Evolutionary conservation across 2,888 invertebrate genomes (phyloP).

Genomic region (Autographa pulchrina): DNA sequence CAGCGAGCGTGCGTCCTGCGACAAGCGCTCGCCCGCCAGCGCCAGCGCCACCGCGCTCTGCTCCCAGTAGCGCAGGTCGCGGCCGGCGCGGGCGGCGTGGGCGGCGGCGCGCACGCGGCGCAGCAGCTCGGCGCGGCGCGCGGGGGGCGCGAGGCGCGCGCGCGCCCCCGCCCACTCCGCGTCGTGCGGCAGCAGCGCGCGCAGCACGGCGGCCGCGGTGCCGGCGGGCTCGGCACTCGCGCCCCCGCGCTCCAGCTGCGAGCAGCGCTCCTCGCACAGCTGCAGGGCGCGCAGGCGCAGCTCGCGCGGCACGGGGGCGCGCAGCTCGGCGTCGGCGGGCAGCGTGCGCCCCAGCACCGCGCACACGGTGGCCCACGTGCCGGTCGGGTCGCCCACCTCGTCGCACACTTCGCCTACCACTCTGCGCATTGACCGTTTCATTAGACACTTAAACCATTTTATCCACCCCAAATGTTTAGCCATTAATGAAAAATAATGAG

Average conservation of each 20-base stretch:
- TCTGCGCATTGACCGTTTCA: constrained; percentile 14
- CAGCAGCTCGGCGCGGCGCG: constrained; percentile 31
- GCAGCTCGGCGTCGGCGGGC: constrained; percentile 50
- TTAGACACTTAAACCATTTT: too few relatives aligned
- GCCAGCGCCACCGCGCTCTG: constrained; percentile 66
- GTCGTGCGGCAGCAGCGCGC: constrained; percentile 65
- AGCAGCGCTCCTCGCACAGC: constrained; percentile 68
- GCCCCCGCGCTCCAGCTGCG: constrained; percentile 56
- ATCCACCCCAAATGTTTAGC: too few relatives aligned
- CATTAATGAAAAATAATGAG: not conserved
- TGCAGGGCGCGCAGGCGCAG: constrained; percentile 57
- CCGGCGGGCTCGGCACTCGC: constrained; percentile 20
- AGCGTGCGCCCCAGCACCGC: constrained; percentile 43
- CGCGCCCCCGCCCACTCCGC: constrained; percentile 48
- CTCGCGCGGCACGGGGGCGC: constrained; percentile 52
- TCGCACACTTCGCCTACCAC: constrained; percentile 41
- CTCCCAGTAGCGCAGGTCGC: constrained; percentile 69
- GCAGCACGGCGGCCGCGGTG: constrained; percentile 25
- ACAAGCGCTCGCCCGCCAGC: constrained; percentile 41
- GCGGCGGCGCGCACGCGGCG: constrained; percentile 54
- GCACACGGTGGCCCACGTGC: constrained; percentile 50
- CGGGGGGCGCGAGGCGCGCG: constrained; percentile 24
- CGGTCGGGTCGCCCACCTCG: constrained; percentile 20
- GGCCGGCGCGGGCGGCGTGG: constrained; percentile 45
- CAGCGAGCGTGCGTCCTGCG: constrained; percentile 57